phyloP scores from a whole-genome alignment of 2,797 vertebrate genomes.

The Alosa sapidissima region DNA sequence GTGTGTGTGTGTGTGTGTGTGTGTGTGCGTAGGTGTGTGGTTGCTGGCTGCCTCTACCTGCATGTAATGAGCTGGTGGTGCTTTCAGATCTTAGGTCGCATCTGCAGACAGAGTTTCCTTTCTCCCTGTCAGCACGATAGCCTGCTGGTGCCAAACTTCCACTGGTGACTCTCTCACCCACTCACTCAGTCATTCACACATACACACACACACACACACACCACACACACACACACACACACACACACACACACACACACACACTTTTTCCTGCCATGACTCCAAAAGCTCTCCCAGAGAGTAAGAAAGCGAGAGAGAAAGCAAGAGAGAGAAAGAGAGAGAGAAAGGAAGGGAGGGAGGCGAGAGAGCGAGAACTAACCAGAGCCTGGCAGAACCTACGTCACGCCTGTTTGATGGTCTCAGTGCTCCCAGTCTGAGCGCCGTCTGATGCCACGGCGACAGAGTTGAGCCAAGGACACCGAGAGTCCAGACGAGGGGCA shows the following conservation, averaged over 20 bases:
- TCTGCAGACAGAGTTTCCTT: conserved; percentile 35
- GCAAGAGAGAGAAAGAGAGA: conserved; percentile 15
- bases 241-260: conserved; percentile 4
- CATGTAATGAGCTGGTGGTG: neutral
- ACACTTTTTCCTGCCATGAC: conserved; percentile 4
- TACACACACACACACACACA: neutral
- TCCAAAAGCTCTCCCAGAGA: neutral
- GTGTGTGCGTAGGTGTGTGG: conserved; percentile 7
- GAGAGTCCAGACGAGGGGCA: neutral
- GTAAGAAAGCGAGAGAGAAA: conserved; percentile 17
- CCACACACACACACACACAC: conserved; percentile 10
- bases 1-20: neutral
- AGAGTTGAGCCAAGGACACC: conserved; percentile 6
- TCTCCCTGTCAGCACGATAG: conserved; percentile 1
- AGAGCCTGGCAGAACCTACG: neutral
- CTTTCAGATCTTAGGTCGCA: neutral
- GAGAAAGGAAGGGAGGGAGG: neutral
- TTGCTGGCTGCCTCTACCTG: neutral
- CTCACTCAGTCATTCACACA: neutral
- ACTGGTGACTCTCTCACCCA: conserved; percentile 2
- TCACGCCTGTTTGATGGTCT: neutral
- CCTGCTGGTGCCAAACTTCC: conserved; percentile 31
- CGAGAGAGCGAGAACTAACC: neutral
- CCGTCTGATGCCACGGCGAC: neutral
- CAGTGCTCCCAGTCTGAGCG: conserved; percentile 10